Evolutionary conservation across 1,140 invertebrate species (phyloP).

Genomic region (Heliconius nattereri): DNA sequence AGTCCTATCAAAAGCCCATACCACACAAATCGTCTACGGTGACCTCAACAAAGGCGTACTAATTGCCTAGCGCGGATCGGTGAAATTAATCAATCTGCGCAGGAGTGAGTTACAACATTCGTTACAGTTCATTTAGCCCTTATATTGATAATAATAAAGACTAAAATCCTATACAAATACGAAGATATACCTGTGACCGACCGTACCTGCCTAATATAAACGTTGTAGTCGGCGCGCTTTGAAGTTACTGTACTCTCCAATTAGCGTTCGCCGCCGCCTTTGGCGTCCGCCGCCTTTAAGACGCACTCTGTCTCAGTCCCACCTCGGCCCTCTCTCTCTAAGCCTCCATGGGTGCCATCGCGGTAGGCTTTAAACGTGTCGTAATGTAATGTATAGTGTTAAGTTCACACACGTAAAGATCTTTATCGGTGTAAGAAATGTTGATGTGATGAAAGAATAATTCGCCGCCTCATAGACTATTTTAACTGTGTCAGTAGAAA

Average conservation of each 20-base stretch:
- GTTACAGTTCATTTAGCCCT: background rate
- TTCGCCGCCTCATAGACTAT: slow-evolving; percentile 32
- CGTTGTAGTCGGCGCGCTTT: slow-evolving; percentile 71
- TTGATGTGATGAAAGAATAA: slow-evolving; percentile 37
- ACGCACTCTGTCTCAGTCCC: slow-evolving; percentile 47
- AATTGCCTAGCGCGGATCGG: slow-evolving; percentile 71
- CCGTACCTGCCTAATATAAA: slow-evolving; percentile 76
- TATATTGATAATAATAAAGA: background rate
- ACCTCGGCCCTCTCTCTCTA: slow-evolving; percentile 45
- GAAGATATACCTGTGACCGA: slow-evolving; percentile 36
- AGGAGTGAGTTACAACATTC: slow-evolving; percentile 37
- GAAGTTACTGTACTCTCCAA: slow-evolving; percentile 72
- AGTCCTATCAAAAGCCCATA: slow-evolving; percentile 32
- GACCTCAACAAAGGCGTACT: slow-evolving; percentile 66
- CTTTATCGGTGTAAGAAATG: slow-evolving; percentile 32
- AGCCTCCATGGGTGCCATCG: slow-evolving; percentile 46
- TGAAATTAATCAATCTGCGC: slow-evolving; percentile 75
- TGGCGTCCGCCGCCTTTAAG: slow-evolving; percentile 63
- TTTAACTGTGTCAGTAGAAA: slow-evolving; percentile 28
- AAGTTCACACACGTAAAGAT: slow-evolving; percentile 41
- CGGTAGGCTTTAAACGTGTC: slow-evolving; percentile 32
- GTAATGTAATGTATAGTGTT: slow-evolving; percentile 31
- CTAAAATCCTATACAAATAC: slow-evolving; percentile 6
- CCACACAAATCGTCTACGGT: slow-evolving; percentile 39
- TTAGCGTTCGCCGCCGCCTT: slow-evolving; percentile 76